Conservation (phyloP, 2,797 vertebrate genomes). For the Todus mexicanus region DNA sequence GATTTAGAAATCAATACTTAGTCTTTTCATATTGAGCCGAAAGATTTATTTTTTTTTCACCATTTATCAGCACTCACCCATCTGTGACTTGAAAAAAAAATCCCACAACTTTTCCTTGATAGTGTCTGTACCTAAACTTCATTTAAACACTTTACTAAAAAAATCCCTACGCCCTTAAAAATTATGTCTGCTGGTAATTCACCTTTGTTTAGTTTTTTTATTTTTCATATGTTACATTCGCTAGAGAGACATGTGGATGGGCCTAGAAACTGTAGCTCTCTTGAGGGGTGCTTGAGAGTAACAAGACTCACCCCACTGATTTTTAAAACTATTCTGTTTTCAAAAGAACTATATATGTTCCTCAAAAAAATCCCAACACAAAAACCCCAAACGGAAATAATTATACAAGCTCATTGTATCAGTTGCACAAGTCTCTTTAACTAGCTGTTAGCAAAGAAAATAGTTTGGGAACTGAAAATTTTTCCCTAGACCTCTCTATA, state of each 20-base stretch:
- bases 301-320: neutral
- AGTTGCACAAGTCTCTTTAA: neutral
- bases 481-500: neutral
- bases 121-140: neutral
- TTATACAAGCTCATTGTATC: neutral
- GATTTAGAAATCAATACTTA: slow-evolving; percentile 3
- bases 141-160: neutral
- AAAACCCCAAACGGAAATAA: no score
- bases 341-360: no score
- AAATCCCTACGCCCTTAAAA: neutral
- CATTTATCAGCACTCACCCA: neutral
- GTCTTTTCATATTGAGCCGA: neutral
- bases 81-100: neutral
- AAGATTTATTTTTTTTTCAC: neutral
- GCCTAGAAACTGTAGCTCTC: neutral
- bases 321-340: slow-evolving; percentile 3
- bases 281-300: neutral
- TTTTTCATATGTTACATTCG: neutral
- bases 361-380: neutral
- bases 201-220: neutral
- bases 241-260: neutral
- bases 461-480: neutral
- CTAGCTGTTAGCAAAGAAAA: neutral
- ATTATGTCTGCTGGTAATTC: neutral
- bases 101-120: neutral